Conservation (phyloP, 2,113 vertebrate genomes). For the Talpa occidentalis region DNA sequence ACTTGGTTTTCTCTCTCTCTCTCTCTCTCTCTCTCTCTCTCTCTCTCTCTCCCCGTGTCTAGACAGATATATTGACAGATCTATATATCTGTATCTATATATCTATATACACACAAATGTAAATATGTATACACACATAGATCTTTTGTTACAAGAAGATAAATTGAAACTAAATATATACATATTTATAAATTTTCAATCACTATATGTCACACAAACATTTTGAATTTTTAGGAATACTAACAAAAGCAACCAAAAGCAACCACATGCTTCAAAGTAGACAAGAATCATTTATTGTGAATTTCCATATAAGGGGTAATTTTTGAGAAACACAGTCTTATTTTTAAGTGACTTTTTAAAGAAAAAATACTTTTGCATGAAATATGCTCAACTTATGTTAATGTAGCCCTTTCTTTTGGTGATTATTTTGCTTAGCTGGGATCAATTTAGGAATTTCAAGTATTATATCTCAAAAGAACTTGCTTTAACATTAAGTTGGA, state of each 20-base stretch:
- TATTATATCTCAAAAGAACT: background rate
- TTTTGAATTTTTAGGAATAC: slow-evolving; percentile 14
- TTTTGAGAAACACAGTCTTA: background rate
- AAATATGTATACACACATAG: background rate
- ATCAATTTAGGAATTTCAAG: slow-evolving; percentile 51
- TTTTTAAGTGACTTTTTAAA: slow-evolving; percentile 27
- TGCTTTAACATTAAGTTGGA: background rate
- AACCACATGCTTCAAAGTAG: background rate
- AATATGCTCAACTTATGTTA: slow-evolving; percentile 1
- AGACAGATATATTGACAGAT: too few relatives aligned
- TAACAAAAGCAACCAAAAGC: background rate
- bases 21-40: background rate
- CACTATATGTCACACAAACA: background rate
- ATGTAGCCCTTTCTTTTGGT: background rate
- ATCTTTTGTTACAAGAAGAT: background rate
- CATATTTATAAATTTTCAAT: background rate
- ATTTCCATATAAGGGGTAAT: background rate
- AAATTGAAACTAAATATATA: background rate
- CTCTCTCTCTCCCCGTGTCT: too few relatives aligned
- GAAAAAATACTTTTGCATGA: slow-evolving; percentile 1
- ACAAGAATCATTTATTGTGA: background rate
- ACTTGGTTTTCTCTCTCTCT: background rate
- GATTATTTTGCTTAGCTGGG: slow-evolving; percentile 25
- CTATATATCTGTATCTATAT: background rate
- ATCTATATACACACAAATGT: background rate